Evolutionary conservation across 2,888 invertebrate genomes (phyloP), one percentile per base, ranked within the genome.

Genomic region (Coelinius sp.): DNA sequence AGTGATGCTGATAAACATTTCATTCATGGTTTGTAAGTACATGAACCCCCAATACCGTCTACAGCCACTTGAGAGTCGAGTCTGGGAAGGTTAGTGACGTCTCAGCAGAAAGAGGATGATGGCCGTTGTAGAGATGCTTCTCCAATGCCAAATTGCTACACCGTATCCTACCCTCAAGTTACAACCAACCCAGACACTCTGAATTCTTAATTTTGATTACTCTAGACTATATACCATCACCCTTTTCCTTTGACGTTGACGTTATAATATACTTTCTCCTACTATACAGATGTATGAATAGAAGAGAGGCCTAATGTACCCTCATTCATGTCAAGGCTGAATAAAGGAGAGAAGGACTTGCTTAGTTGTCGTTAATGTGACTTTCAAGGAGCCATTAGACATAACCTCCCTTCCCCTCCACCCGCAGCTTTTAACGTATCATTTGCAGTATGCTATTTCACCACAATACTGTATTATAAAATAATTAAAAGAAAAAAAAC

Each of bases 191-290:
- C 27, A 66, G 52, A 66, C 27, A 10, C 20, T 76, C 76, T 81
- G 81, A 82, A 82, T 82, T 82, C 81, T 82, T 82, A 82, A 82
- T 82, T 82, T 78, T 81, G 82, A 82, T 82, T 82, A 80, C 73
- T 75, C 73, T 75, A 5, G 41, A 44, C n/a, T 20, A 17, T 10
- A 62, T 31, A 14, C 31, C 14, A 62, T 3, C 35, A 14, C 17
- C 20, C 75, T 73, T 68, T 8, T 20, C 44, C 17, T 46, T 73
- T 24, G 49, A 62, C 67, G 56, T 62, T 69, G 41, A 68, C 41
- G 49, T 66, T 63, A 52, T 31, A 64, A 52, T 41, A 56, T 67
- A 46, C 49, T 46, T 38, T 53, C 62, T 64, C n/a, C 27, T 17
- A 44, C 65, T 67, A 69, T 66, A 52, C 70, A 27, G 64, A 46